Percentiles rank a stretch among this genome's conserved stretches.
These are phyloP conservation scores for Drosophila saltans DNA, from an alignment of 1,140 invertebrate species.

Conservation along the genomic window DNA sequence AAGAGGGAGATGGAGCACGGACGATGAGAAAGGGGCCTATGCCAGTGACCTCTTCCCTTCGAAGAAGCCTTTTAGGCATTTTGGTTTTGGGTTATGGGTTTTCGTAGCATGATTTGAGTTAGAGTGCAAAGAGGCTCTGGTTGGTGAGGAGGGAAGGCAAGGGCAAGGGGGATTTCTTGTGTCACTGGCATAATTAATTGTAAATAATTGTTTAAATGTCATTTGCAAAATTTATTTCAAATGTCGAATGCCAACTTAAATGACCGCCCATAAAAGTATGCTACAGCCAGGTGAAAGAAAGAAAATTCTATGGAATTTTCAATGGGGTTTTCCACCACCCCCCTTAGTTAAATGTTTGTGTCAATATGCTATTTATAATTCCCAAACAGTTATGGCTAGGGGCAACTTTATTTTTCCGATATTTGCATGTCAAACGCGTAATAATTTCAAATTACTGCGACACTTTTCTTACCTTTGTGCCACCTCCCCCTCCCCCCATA, in stretches of 20 bases:
- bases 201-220: slow-evolving; percentile 74
- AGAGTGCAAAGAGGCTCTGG: background rate
- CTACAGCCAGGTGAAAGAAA: background rate
- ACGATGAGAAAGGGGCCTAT: background rate
- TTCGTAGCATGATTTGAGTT: slow-evolving; percentile 20
- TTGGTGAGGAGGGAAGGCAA: background rate
- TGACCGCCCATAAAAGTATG: slow-evolving; percentile 30
- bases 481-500: slow-evolving; percentile 4
- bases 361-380: slow-evolving; percentile 12
- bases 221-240: slow-evolving; percentile 70
- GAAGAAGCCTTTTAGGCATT: slow-evolving; percentile 24
- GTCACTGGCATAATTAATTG: slow-evolving; percentile 72
- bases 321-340: background rate
- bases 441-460: slow-evolving; percentile 77
- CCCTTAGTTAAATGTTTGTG: background rate
- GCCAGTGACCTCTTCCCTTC: slow-evolving; percentile 29
- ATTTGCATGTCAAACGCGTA: slow-evolving; percentile 78
- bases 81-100: slow-evolving; percentile 18
- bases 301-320: slow-evolving; percentile 12
- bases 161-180: slow-evolving; percentile 17
- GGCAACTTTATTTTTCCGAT: slow-evolving; percentile 47
- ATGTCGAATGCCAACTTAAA: slow-evolving; percentile 44
- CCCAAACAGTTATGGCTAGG: slow-evolving; percentile 13
- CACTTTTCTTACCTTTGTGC: slow-evolving; percentile 32
- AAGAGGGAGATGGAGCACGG: background rate